Evolutionary conservation across 2,888 invertebrate species (phyloP).

Genomic region (Kryphioiulus occultus): DNA sequence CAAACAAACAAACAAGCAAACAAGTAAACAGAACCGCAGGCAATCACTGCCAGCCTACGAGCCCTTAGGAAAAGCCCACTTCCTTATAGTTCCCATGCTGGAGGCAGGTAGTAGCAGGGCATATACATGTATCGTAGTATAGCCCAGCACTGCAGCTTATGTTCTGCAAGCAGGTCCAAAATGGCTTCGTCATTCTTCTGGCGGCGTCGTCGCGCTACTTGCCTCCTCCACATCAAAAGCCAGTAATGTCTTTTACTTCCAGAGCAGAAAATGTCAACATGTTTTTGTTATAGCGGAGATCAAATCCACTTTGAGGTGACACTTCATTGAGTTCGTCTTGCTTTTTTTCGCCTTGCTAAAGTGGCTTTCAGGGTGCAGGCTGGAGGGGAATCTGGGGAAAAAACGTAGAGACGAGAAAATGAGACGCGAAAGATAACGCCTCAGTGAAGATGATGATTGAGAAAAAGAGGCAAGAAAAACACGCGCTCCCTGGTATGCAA

Average conservation of each 20-base stretch:
- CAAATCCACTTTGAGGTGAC: slow-evolving; percentile 43
- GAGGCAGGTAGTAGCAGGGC: too few relatives aligned
- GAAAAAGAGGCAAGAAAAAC: background rate
- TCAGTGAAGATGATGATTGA: slow-evolving; percentile 25
- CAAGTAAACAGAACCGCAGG: too few relatives aligned
- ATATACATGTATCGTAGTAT: too few relatives aligned
- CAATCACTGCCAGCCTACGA: too few relatives aligned
- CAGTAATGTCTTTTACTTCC: slow-evolving; percentile 15
- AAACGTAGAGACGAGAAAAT: background rate
- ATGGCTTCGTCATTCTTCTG: background rate
- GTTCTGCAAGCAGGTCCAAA: too few relatives aligned
- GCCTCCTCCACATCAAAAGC: background rate
- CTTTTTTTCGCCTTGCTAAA: background rate
- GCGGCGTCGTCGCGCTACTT: background rate
- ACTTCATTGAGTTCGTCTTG: slow-evolving; percentile 37
- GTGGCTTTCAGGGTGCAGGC: background rate
- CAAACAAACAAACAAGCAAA: too few relatives aligned
- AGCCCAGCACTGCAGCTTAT: too few relatives aligned
- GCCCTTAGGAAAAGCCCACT: too few relatives aligned
- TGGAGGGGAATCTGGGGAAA: background rate
- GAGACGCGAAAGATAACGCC: background rate
- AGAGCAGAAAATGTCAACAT: slow-evolving; percentile 39
- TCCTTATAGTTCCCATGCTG: too few relatives aligned
- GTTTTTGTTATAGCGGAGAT: slow-evolving; percentile 12
- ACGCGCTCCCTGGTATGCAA: background rate